Evolutionary conservation across 1,140 invertebrate genomes (phyloP).

Genomic region (Orchesella cincta): DNA sequence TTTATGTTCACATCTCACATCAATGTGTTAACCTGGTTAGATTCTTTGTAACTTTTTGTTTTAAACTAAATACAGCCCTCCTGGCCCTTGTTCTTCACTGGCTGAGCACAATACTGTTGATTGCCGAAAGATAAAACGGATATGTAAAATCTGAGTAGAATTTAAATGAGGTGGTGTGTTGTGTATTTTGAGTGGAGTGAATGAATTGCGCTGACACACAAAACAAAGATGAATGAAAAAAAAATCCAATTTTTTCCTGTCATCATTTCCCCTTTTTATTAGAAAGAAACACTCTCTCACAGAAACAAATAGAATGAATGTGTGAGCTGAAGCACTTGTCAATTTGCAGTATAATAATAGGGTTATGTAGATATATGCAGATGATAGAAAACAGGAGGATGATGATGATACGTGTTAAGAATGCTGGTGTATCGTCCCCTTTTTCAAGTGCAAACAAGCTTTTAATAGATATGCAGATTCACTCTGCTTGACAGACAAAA

Average conservation of each 20-base stretch:
- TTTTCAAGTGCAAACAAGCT: slow-evolving; percentile 25
- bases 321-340: too few species aligned
- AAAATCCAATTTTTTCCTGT: slow-evolving; percentile 7
- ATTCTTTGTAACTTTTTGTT: too few species aligned
- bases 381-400: background rate
- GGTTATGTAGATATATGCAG: background rate
- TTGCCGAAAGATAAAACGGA: slow-evolving; percentile 19
- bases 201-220: slow-evolving; percentile 18
- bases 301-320: background rate
- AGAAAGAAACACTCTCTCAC: background rate
- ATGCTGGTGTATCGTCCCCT: background rate
- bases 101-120: background rate
- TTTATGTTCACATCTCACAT: too few species aligned
- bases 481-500: background rate
- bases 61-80: too few species aligned
- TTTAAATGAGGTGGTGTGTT: slow-evolving; percentile 6
- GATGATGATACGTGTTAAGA: background rate
- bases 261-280: slow-evolving; percentile 17
- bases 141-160: slow-evolving; percentile 9
- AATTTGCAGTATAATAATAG: too few species aligned
- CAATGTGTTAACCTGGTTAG: too few species aligned
- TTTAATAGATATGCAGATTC: slow-evolving; percentile 30
- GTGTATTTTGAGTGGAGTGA: background rate
- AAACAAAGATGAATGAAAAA: background rate
- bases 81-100: too few species aligned